phyloP scores from a whole-genome alignment of 1,140 invertebrate species.

The Drosophila tani region DNA sequence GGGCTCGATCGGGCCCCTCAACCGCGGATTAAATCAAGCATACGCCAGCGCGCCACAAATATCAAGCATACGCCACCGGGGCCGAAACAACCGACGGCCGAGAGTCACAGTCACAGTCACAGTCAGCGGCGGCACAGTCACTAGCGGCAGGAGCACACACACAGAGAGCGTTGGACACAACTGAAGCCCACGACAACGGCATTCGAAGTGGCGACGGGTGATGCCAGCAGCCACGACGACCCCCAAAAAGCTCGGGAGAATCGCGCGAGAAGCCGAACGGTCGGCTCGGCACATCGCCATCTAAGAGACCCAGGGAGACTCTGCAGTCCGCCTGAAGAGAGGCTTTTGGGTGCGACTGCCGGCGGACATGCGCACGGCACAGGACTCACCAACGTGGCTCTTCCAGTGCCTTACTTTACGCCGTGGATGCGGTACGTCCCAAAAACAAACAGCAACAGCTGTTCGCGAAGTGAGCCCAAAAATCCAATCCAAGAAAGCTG shows the following conservation, averaged over 20 bases:
- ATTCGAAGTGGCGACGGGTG: slow-evolving; percentile 64
- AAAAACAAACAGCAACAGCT: slow-evolving; percentile 60
- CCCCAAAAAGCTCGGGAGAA: slow-evolving; percentile 14
- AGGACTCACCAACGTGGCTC: slow-evolving; percentile 51
- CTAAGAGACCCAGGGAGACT: slow-evolving; percentile 4
- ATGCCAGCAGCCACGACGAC: slow-evolving; percentile 31
- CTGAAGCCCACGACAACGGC: slow-evolving; percentile 77
- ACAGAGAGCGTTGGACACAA: slow-evolving; percentile 51
- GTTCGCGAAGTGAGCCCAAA: slow-evolving; percentile 23
- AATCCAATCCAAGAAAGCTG: slow-evolving; percentile 36
- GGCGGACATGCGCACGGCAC: slow-evolving; percentile 44
- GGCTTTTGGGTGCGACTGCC: slow-evolving; percentile 60
- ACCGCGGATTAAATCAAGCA: slow-evolving; percentile 16
- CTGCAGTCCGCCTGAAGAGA: slow-evolving; percentile 26
- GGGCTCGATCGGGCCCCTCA: slow-evolving; percentile 16
- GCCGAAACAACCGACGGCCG: slow-evolving; percentile 27
- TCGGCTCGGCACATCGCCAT: slow-evolving; percentile 1
- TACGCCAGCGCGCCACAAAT: slow-evolving; percentile 26
- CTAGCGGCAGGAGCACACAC: slow-evolving; percentile 1
- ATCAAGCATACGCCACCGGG: slow-evolving; percentile 48
- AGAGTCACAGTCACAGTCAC: slow-evolving; percentile 21
- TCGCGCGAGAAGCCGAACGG: slow-evolving; percentile 28
- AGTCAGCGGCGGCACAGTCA: slow-evolving; percentile 21
- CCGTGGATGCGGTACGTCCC: slow-evolving; percentile 24
- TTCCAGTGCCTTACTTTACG: slow-evolving; percentile 54